phyloP scores from a whole-genome alignment of 2,888 invertebrate species.

The Hybos culiciformis region DNA sequence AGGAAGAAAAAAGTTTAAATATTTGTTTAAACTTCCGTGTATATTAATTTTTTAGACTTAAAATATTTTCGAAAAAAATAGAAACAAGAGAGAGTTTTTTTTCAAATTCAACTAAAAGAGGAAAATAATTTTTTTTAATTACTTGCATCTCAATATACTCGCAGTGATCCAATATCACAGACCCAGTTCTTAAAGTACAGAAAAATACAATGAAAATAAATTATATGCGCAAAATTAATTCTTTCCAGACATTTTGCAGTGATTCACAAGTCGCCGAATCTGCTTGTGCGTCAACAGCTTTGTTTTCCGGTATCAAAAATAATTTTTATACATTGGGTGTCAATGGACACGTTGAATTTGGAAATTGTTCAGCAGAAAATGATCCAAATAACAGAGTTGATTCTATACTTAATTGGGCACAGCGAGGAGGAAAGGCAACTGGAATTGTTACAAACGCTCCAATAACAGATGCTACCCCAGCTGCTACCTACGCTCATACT shows the following conservation, averaged over 20 bases:
- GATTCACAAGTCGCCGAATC: slow-evolving; percentile 60
- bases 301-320: slow-evolving; percentile 54
- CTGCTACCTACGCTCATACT: slow-evolving; percentile 45
- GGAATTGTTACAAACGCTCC: slow-evolving; percentile 65
- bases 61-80: too few relatives aligned
- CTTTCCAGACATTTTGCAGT: slow-evolving; percentile 45
- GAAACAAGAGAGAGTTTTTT: too few relatives aligned
- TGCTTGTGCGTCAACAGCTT: slow-evolving; percentile 56
- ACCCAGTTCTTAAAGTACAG: too few relatives aligned
- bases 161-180: too few relatives aligned
- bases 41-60: too few relatives aligned
- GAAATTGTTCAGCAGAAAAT: slow-evolving; percentile 47
- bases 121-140: too few relatives aligned
- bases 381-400: slow-evolving; percentile 44
- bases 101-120: too few relatives aligned
- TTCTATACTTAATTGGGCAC: slow-evolving; percentile 55
- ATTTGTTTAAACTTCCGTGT: too few relatives aligned
- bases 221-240: too few relatives aligned
- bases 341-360: slow-evolving; percentile 48
- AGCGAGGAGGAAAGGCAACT: slow-evolving; percentile 42
- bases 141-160: too few relatives aligned
- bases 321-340: slow-evolving; percentile 54
- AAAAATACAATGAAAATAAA: too few relatives aligned
- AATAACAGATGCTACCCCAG: slow-evolving; percentile 68
- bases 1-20: too few relatives aligned